Percentiles rank a stretch among this genome's conserved stretches.
Conservation (phyloP, 2,888 invertebrate genomes). For the Dascillus cervinus region DNA sequence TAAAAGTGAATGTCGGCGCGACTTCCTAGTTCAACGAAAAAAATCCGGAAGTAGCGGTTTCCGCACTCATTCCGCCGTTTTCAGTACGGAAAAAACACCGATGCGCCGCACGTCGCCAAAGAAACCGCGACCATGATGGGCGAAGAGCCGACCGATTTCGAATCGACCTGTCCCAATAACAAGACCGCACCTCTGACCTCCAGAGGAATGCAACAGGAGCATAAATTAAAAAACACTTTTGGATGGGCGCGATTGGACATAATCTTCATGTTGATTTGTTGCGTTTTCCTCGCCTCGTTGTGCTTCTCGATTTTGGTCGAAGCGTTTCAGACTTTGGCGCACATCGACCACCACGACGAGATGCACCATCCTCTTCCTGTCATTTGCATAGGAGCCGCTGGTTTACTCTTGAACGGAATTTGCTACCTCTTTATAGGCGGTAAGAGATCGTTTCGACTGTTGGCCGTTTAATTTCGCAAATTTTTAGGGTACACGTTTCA, state of each 20-base stretch:
- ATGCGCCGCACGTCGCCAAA: neutral
- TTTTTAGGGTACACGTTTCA: constrained; percentile 57
- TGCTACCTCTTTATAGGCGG: constrained; percentile 78
- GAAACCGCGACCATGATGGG: constrained; percentile 2
- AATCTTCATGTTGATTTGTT: constrained; percentile 72
- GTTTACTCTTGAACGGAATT: constrained; percentile 66
- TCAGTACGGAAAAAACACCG: constrained; percentile 8
- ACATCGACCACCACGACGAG: constrained; percentile 62
- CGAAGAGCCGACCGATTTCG: constrained; percentile 5
- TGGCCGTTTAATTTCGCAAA: constrained; percentile 5
- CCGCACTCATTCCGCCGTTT: no score
- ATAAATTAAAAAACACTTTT: constrained; percentile 74
- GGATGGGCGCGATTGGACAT: constrained; percentile 90
- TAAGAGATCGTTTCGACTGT: constrained; percentile 26
- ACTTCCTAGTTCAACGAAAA: neutral
- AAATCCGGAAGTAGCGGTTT: no score
- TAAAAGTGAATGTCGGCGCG: no score
- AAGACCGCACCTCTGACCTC: constrained; percentile 16
- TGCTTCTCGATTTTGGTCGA: constrained; percentile 76
- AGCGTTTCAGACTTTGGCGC: constrained; percentile 71
- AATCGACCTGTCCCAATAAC: constrained; percentile 8
- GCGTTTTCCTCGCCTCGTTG: constrained; percentile 74
- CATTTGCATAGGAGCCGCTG: constrained; percentile 60
- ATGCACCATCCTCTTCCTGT: constrained; percentile 70
- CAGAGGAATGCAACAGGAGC: constrained; percentile 45